phyloP scores from a whole-genome alignment of 2,888 invertebrate species.

The Drosophila tanythrix region DNA sequence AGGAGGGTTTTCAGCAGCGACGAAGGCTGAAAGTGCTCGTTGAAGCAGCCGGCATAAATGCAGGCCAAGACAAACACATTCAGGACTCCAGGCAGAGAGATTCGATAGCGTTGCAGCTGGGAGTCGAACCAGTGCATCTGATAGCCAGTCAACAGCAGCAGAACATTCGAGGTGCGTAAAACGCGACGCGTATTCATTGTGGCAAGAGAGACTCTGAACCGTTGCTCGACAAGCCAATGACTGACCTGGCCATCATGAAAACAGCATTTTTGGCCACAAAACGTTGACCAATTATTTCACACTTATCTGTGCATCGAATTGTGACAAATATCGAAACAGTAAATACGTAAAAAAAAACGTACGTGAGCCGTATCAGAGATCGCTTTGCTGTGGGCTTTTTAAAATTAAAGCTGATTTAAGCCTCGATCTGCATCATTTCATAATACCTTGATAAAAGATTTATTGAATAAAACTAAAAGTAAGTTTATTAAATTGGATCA shows the following conservation, averaged over 20 bases:
- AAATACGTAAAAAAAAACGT: conserved; percentile 7
- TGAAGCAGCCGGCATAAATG: conserved; percentile 67
- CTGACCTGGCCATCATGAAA: conserved; percentile 4
- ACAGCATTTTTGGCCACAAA: not conserved
- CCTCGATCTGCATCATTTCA: not conserved
- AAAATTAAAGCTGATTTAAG: not conserved
- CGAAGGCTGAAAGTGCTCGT: conserved; percentile 74
- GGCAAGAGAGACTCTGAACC: not conserved
- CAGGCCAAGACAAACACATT: conserved; percentile 47
- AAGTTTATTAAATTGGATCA: not conserved
- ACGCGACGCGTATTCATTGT: conserved; percentile 56
- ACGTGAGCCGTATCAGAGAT: conserved; percentile 37
- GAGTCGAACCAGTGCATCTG: conserved; percentile 62
- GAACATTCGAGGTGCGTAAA: conserved; percentile 50
- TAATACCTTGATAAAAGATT: not conserved
- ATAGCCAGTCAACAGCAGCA: conserved; percentile 57
- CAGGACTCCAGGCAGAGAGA: conserved; percentile 45
- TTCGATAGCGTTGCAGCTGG: conserved; percentile 44
- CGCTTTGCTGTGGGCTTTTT: not conserved
- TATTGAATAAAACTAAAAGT: not conserved
- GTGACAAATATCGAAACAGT: conserved; percentile 27
- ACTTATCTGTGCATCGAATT: conserved; percentile 52
- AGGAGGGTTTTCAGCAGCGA: conserved; percentile 63
- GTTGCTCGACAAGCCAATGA: conserved; percentile 7
- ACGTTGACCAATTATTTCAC: conserved; percentile 8